Conservation (phyloP, 1,140 invertebrate species). For the Cydia amplana region DNA sequence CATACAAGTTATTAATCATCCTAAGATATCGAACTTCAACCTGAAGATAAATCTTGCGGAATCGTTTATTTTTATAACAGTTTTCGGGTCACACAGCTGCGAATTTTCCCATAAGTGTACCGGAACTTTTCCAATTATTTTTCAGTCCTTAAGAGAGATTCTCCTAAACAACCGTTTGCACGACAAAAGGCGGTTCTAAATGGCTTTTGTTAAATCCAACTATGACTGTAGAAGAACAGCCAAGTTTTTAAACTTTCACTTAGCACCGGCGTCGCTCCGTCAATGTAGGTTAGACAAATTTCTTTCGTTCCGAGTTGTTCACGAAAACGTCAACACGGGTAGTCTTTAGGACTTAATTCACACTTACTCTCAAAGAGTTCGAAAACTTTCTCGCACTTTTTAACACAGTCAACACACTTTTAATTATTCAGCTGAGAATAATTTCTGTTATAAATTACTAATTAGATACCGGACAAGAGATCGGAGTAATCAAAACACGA, state of each 20-base stretch:
- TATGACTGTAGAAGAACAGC: constrained; percentile 50
- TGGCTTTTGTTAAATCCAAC: constrained; percentile 45
- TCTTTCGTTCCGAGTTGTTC: constrained; percentile 52
- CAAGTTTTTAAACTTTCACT: constrained; percentile 69
- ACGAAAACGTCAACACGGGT: constrained; percentile 48
- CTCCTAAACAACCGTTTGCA: constrained; percentile 37
- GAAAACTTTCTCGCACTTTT: constrained; percentile 41
- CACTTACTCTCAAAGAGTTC: constrained; percentile 36
- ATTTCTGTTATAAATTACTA: constrained; percentile 38
- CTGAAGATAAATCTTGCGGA: constrained; percentile 55
- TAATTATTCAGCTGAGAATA: constrained; percentile 11
- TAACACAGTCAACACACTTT: constrained; percentile 35
- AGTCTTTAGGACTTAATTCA: constrained; percentile 38
- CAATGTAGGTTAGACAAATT: constrained; percentile 62
- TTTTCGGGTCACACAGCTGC: constrained; percentile 62
- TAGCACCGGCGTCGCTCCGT: constrained; percentile 52
- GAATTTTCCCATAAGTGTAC: constrained; percentile 50
- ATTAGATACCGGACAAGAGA: constrained; percentile 36
- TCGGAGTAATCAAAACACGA: constrained; percentile 68
- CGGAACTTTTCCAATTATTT: constrained; percentile 69
- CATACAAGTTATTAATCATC: constrained; percentile 68
- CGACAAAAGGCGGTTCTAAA: constrained; percentile 44
- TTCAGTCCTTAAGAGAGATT: constrained; percentile 43
- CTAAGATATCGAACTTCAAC: constrained; percentile 57
- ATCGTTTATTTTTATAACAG: constrained; percentile 69